Percentiles rank a stretch among this genome's conserved stretches.
phyloP scores from a whole-genome alignment of 2,797 vertebrate genomes.

The Gymnothorax javanicus region DNA sequence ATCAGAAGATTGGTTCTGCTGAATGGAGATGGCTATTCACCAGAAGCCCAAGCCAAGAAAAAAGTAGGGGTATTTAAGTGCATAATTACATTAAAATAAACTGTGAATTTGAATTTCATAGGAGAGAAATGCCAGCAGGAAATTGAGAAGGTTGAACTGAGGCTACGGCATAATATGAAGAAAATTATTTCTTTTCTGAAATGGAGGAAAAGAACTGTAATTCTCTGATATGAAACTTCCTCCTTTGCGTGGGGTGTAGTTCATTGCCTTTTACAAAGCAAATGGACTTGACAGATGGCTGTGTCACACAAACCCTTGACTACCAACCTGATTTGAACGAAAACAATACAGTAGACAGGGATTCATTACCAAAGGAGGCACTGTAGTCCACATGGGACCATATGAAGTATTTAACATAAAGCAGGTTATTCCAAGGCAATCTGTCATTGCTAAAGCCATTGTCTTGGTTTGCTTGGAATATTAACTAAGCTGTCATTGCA shows the following conservation, averaged over 20 bases:
- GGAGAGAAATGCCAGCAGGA: constrained; percentile 66
- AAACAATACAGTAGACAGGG: constrained; percentile 99
- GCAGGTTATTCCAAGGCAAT: constrained; percentile 97
- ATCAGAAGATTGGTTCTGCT: constrained; percentile 46
- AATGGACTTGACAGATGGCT: constrained; percentile 99
- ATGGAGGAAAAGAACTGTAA: constrained; percentile 59
- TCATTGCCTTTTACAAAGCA: constrained; percentile 95
- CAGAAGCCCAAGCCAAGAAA: constrained; percentile 55
- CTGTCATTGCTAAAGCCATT: constrained; percentile 96
- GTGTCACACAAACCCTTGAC: constrained; percentile 98
- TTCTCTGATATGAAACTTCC: constrained; percentile 90
- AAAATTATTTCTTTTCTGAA: constrained; percentile 30
- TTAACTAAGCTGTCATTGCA: constrained; percentile 98
- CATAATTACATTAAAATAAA: constrained; percentile 77
- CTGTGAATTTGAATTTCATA: constrained; percentile 82
- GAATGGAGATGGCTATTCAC: constrained; percentile 47
- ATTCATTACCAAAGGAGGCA: constrained; percentile 95
- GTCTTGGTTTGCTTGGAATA: constrained; percentile 97
- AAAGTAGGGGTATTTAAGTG: constrained; percentile 66
- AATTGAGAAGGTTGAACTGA: constrained; percentile 62
- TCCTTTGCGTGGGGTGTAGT: constrained; percentile 90
- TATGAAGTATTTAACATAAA: constrained; percentile 96
- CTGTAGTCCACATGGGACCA: constrained; percentile 87
- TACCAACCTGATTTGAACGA: constrained; percentile 99
- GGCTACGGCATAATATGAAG: constrained; percentile 53